phyloP scores from a whole-genome alignment of 1,140 invertebrate genomes.

The Diuraphis noxia region DNA sequence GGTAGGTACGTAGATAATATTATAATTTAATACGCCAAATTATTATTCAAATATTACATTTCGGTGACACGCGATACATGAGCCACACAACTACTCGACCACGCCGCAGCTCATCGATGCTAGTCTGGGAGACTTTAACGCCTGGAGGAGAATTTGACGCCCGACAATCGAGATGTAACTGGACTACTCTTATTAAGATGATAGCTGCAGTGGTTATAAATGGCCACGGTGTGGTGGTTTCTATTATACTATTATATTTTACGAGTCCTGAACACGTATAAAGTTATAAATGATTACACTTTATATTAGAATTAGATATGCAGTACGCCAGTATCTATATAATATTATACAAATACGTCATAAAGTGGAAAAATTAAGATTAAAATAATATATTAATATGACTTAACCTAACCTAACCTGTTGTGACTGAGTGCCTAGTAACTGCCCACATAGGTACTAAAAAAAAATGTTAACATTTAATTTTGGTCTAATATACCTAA shows the following conservation, averaged over 20 bases:
- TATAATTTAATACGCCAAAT: neutral
- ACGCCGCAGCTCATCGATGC: no score
- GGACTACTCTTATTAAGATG: neutral
- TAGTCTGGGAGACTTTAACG: neutral
- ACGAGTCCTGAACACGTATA: neutral
- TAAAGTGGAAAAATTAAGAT: neutral
- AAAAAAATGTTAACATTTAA: no score
- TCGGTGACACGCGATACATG: neutral
- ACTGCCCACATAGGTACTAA: neutral
- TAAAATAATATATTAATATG: neutral
- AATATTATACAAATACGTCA: neutral
- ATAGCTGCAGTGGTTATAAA: neutral
- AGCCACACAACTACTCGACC: neutral
- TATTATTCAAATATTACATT: conserved; percentile 12
- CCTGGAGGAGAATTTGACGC: neutral
- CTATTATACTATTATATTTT: neutral
- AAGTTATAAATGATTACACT: neutral
- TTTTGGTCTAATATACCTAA: neutral
- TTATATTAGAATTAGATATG: neutral
- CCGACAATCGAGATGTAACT: neutral
- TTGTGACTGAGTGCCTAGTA: neutral
- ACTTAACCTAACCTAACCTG: neutral
- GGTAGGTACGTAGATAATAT: neutral
- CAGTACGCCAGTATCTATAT: no score
- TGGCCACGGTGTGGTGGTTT: neutral